Evolutionary conservation across 1,140 invertebrate genomes (phyloP).

Genomic region (Drosophila trapezifrons): DNA sequence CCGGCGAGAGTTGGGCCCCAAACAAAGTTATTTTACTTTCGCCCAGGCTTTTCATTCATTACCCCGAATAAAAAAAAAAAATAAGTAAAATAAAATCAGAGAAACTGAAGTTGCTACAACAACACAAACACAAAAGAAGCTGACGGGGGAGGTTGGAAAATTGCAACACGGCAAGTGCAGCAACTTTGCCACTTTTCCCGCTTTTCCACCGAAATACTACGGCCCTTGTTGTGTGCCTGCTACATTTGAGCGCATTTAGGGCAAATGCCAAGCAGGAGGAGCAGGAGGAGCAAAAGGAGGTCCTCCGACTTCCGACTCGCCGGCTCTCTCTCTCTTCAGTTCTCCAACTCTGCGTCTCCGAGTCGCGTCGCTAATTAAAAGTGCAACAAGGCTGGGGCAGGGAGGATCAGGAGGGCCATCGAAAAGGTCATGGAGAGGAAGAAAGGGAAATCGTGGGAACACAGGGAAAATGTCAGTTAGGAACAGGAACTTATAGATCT

Average conservation of each 20-base stretch:
- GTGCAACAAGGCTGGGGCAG: slow-evolving; percentile 65
- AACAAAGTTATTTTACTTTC: slow-evolving; percentile 43
- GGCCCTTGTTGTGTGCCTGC: slow-evolving; percentile 36
- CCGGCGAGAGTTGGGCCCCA: slow-evolving; percentile 12
- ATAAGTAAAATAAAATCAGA: slow-evolving; percentile 1
- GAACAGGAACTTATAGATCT: not conserved
- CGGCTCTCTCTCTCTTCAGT: too few relatives aligned
- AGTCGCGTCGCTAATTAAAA: slow-evolving; percentile 79
- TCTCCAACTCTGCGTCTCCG: slow-evolving; percentile 13
- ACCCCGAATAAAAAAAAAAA: not conserved
- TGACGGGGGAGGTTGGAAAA: slow-evolving; percentile 25
- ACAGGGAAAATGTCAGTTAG: not conserved
- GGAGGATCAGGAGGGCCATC: slow-evolving; percentile 3
- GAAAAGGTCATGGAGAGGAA: slow-evolving; percentile 10
- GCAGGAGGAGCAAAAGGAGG: slow-evolving; percentile 1
- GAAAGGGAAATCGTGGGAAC: not conserved
- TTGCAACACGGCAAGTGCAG: slow-evolving; percentile 50
- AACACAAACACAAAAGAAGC: slow-evolving; percentile 30
- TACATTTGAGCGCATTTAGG: slow-evolving; percentile 78
- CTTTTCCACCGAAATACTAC: slow-evolving; percentile 20
- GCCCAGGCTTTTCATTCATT: slow-evolving; percentile 46
- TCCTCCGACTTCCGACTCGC: slow-evolving; percentile 23
- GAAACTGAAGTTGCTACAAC: slow-evolving; percentile 31
- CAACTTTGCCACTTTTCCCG: slow-evolving; percentile 32
- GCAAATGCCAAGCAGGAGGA: slow-evolving; percentile 58